Evolutionary conservation across 2,888 invertebrate species (phyloP).

Genomic region (Lasioglossum pauxillum): DNA sequence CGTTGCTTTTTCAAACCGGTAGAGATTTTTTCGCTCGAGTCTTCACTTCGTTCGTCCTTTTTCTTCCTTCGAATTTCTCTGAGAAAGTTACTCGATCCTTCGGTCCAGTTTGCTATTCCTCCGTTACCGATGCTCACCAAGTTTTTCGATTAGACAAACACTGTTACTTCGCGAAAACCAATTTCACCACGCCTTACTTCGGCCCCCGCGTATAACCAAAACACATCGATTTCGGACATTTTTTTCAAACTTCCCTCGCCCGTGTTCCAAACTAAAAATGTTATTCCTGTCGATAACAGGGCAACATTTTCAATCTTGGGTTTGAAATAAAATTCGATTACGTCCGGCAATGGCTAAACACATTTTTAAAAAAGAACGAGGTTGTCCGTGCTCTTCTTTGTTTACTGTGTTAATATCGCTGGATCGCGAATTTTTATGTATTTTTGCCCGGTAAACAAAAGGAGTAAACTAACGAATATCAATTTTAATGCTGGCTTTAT

Average conservation of each 20-base stretch:
- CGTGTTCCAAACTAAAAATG: background rate
- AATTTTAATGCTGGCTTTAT: too few relatives aligned
- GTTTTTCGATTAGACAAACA: background rate
- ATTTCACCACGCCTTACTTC: background rate
- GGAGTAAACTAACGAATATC: background rate
- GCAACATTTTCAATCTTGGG: background rate
- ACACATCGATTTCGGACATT: background rate
- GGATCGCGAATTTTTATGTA: too few relatives aligned
- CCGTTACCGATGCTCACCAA: background rate
- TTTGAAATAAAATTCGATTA: background rate
- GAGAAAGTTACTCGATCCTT: background rate
- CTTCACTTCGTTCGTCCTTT: background rate
- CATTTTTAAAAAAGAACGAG: background rate
- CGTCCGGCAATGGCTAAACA: background rate
- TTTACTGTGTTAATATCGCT: background rate
- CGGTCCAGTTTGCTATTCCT: background rate
- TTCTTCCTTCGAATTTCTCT: background rate
- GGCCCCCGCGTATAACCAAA: background rate
- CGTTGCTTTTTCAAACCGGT: constrained; percentile 21
- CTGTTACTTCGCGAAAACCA: background rate
- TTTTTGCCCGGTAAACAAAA: too few relatives aligned
- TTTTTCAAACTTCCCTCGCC: background rate
- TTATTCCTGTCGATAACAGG: background rate
- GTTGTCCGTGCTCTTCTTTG: too few relatives aligned
- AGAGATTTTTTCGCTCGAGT: constrained; percentile 25